Percentiles rank a stretch among this genome's conserved stretches.
Evolutionary conservation across 2,797 vertebrate genomes (phyloP).

Genomic region (Calcarius lapponicus): DNA sequence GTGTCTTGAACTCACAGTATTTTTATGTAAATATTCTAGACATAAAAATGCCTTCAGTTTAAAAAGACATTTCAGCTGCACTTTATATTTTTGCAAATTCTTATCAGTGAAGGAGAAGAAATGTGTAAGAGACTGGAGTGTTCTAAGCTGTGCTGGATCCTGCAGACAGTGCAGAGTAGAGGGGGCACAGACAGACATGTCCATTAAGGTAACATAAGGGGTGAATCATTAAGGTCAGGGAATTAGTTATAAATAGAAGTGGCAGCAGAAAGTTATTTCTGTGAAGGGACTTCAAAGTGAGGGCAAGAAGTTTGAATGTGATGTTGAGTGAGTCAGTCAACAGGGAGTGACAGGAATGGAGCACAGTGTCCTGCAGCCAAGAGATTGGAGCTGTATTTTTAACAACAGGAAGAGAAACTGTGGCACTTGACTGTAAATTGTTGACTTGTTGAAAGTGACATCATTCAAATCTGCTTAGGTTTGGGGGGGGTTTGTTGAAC

Average conservation of each 20-base stretch:
- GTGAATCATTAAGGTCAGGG: background rate
- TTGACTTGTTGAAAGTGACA: background rate
- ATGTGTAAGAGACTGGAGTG: background rate
- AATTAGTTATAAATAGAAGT: constrained; percentile 19
- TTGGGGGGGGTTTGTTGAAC: background rate
- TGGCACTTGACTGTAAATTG: background rate
- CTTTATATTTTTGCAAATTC: background rate
- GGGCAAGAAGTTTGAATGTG: background rate
- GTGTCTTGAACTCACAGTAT: background rate
- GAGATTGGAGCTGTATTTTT: background rate
- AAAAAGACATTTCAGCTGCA: background rate
- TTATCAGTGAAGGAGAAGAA: background rate
- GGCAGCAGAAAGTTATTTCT: constrained; percentile 1
- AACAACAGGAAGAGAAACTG: background rate
- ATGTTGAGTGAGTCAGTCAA: background rate
- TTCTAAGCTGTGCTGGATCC: background rate
- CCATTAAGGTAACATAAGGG: background rate
- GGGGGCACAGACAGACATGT: background rate
- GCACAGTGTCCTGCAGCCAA: background rate
- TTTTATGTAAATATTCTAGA: background rate
- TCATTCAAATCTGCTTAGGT: background rate
- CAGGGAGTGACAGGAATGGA: background rate
- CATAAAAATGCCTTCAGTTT: background rate
- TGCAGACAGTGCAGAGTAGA: background rate
- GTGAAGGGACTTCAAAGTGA: background rate